Percentiles rank a stretch among this genome's conserved stretches.
phyloP scores from a whole-genome alignment of 2,797 vertebrate species.

The Danionella dracula region DNA sequence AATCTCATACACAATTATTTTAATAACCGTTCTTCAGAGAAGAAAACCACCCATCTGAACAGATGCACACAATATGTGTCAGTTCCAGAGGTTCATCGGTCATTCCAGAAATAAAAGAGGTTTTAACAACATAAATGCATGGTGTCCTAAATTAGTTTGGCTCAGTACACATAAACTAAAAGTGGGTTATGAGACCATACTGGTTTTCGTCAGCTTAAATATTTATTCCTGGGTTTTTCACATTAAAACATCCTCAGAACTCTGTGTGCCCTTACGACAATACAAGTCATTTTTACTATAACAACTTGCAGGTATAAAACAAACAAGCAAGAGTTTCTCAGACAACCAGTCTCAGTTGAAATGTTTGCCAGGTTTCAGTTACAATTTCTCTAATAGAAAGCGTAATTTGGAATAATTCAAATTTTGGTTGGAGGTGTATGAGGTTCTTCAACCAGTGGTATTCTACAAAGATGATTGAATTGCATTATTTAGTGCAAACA shows the following conservation, averaged over 20 bases:
- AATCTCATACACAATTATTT: background rate
- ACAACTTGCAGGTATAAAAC: background rate
- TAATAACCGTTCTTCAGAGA: background rate
- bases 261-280: background rate
- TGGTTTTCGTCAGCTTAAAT: background rate
- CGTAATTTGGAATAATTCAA: too few species aligned
- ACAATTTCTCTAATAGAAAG: too few species aligned
- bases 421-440: too few species aligned
- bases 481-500: too few species aligned
- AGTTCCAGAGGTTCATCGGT: background rate
- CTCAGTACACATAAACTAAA: background rate
- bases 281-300: background rate
- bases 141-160: background rate
- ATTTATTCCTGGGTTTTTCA: too few species aligned
- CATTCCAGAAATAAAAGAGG: background rate
- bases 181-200: background rate
- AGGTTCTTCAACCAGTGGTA: too few species aligned
- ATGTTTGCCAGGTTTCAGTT: too few species aligned
- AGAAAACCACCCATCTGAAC: background rate
- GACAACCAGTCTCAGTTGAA: too few species aligned
- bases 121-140: background rate
- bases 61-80: slow-evolving; percentile 10
- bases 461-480: too few species aligned
- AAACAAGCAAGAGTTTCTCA: background rate
- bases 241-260: background rate